Conservation (phyloP, 2,888 invertebrate genomes). For the Ceriagrion tenellum region DNA sequence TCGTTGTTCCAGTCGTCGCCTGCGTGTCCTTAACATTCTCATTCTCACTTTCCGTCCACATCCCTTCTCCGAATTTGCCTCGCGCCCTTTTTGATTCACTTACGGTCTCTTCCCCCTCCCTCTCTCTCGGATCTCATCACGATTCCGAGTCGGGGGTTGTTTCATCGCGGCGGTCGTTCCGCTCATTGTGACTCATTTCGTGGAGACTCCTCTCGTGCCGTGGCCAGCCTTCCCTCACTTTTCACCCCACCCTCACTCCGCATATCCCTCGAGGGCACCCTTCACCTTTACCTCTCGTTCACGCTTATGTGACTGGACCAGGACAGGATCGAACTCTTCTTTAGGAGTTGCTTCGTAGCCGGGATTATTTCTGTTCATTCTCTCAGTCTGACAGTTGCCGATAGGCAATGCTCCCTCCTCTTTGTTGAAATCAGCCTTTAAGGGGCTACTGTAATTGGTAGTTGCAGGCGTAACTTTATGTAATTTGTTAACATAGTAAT, state of each 20-base stretch:
- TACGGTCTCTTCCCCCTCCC: neutral
- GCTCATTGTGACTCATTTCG: neutral
- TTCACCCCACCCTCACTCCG: neutral
- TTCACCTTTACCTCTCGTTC: neutral
- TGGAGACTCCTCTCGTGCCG: neutral
- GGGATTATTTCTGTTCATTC: neutral
- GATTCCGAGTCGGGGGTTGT: neutral
- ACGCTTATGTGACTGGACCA: neutral
- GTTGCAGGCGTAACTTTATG: too few species aligned
- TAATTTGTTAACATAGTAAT: too few species aligned
- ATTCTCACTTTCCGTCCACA: neutral
- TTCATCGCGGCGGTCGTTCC: neutral
- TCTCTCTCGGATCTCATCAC: neutral
- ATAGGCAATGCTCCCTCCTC: too few species aligned
- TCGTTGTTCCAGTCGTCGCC: neutral
- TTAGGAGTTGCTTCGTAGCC: neutral
- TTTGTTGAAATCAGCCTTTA: too few species aligned
- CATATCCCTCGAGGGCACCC: neutral
- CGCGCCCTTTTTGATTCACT: neutral
- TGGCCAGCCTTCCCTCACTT: neutral
- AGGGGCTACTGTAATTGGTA: too few species aligned
- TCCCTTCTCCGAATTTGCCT: neutral
- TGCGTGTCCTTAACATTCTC: neutral
- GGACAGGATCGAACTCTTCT: neutral
- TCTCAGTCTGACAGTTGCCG: too few species aligned